These are phyloP conservation scores for Coracias cyanogaster DNA, from an alignment of 2,797 vertebrate species.

Conservation along the genomic window DNA sequence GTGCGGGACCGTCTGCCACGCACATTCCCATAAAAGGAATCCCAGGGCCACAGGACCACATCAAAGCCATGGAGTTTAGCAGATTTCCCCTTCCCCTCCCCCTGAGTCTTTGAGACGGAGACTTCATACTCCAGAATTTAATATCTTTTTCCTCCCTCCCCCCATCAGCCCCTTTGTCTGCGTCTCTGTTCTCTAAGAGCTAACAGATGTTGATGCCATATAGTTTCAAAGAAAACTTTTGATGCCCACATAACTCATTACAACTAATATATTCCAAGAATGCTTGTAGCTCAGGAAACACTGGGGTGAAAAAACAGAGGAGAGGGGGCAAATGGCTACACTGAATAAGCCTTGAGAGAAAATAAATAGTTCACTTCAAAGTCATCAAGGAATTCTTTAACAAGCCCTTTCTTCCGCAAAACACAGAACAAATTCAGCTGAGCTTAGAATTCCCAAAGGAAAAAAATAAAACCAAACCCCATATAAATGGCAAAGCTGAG, in stretches of 20 bases:
- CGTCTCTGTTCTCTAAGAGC: slow-evolving; percentile 79
- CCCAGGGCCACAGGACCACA: slow-evolving; percentile 69
- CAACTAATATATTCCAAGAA: slow-evolving; percentile 76
- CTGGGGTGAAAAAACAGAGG: slow-evolving; percentile 52
- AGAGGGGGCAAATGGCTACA: slow-evolving; percentile 52
- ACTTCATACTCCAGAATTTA: slow-evolving; percentile 74
- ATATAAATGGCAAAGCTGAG: not conserved
- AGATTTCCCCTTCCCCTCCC: slow-evolving; percentile 76
- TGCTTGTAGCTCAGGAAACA: slow-evolving; percentile 66
- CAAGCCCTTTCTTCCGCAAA: slow-evolving; percentile 56
- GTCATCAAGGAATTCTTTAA: slow-evolving; percentile 68
- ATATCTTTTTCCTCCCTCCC: slow-evolving; percentile 68
- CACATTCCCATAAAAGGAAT: slow-evolving; percentile 78
- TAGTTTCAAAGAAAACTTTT: slow-evolving; percentile 79
- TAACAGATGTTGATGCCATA: slow-evolving; percentile 82
- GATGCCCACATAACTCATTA: slow-evolving; percentile 75
- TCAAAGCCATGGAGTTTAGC: slow-evolving; percentile 72
- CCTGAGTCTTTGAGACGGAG: slow-evolving; percentile 66
- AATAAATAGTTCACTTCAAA: slow-evolving; percentile 68
- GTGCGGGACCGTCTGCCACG: slow-evolving; percentile 20
- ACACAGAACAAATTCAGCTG: slow-evolving; percentile 37
- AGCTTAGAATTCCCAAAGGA: slow-evolving; percentile 34
- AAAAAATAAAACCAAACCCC: slow-evolving; percentile 30
- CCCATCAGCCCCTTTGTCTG: slow-evolving; percentile 73
- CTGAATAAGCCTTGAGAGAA: slow-evolving; percentile 56